These are phyloP conservation scores for Indicator maculatus DNA, from an alignment of 2,113 vertebrate species.

Conservation along the genomic window DNA sequence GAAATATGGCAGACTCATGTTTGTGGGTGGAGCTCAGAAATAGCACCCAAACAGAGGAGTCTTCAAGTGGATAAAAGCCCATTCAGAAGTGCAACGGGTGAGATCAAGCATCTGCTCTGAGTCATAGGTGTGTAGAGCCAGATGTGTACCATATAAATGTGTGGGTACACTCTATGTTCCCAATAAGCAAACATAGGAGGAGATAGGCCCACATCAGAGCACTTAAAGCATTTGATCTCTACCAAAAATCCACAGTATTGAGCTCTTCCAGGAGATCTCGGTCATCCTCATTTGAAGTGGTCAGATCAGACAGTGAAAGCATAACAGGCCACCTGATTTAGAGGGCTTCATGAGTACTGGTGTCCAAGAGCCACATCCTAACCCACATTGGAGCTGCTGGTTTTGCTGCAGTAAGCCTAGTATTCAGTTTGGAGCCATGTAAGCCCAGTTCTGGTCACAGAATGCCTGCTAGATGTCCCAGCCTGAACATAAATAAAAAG, in stretches of 20 bases:
- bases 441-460: neutral
- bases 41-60: neutral
- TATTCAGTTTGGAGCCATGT: neutral
- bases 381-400: fast-evolving
- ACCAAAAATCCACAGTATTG: neutral
- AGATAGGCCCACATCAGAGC: neutral
- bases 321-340: neutral
- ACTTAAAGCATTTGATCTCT: neutral
- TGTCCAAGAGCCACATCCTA: neutral
- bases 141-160: neutral
- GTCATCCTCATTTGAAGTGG: neutral
- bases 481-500: neutral
- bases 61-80: neutral
- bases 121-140: neutral
- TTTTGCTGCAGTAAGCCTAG: neutral
- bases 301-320: neutral
- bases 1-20: neutral
- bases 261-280: neutral
- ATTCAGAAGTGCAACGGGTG: neutral
- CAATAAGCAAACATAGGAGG: neutral
- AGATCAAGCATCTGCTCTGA: neutral
- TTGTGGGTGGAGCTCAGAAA: neutral
- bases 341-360: neutral
- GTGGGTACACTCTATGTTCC: neutral
- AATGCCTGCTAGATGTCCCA: neutral